Base-by-base conservation (phyloP, 1,140 invertebrate genomes). In the Capitella teleta region DNA sequence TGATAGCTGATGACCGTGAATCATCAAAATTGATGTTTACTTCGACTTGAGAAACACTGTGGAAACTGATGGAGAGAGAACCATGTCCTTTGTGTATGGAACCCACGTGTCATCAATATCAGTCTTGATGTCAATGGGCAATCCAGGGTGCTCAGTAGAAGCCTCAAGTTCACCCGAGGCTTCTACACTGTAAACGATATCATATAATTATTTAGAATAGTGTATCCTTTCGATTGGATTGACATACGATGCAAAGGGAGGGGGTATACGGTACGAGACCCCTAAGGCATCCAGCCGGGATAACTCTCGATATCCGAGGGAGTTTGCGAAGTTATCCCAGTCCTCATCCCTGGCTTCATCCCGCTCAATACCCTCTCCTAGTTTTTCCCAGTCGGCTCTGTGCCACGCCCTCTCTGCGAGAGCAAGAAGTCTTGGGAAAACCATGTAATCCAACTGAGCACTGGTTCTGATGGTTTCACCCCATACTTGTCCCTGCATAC, bases 341-440 rank as follows among this genome's bases (percentile, higher is more conserved):
- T 70, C 65, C 1, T 19, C 18, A 6, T 58, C 44, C 42, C 55
- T 37, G 1, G 21, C 32, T 2, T 6, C 1, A 32, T 47, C 19
- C 25, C 45, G 30, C 2, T 5, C 26, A n/a, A 16, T 8, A 16
- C 3, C 4, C 5, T 28, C 26, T 2, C 10, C 36, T 23, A 32
- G n/a, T 10, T 1, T 21, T 49, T 66, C 63, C 65, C 65, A 67
- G 12, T 30, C 5, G 19, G 61, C 57, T 25, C 55, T 54, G 40
- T 64, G 62, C 65, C 65, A 67, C 1, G 61, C 61, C 21, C 63
- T 47, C 54, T 67, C 65, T 12, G 65, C 65, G 19, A 66, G 49
- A 5, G 65, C 63, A 12, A 67, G 37, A 4, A 67, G 25, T 8
- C 65, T 54, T 0, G 65, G 65, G 44, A 60, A 64, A 18, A 60